Base-by-base conservation (phyloP, 2,888 invertebrate genomes). In the Gerosis bhagava region DNA sequence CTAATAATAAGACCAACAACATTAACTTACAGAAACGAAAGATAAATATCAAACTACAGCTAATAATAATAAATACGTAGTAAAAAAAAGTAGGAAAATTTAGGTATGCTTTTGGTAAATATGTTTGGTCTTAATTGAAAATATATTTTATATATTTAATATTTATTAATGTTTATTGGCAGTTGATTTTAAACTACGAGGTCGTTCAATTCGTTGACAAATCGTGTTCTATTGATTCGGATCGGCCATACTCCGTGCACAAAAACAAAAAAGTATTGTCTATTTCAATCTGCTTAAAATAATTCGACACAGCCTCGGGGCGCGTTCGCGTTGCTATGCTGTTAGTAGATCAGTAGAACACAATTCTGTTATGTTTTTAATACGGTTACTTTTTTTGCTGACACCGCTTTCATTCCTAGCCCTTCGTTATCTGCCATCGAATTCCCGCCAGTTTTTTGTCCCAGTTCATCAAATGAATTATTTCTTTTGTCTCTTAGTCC, bases 321-420 rank as follows among this genome's bases (percentile, higher is more conserved):
- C 63, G 53, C 41, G 28, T 62, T 61, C 63, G 59, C 65, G 75
- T 77, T 74, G 76, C 70, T 63, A 73, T 67, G 71, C 68, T 73
- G 68, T 83, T 74, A 74, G 81, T 86, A 63, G 83, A 83, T 60
- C 69, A 83, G 80, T 87, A 62, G 83, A 77, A 53, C 84, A 73
- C 65, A 71, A 78, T 82, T 82, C 84, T 70, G 83, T 86, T 86
- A 84, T 76, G 64, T 80, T 75, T 78, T 79, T 81, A 77, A 77
- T 82, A 81, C 83, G 81, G 82, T 83, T 81, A 56, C 21, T 79
- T 73, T 82, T n/a, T 79, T 82, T 68, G 63, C 65, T 70, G 73
- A 69, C 75, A 73, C 70, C 70, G 68, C 70, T 75, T 76, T 81
- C 66, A 69, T 64, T 65, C 56, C 65, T 56, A 66, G 75, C 80